Percentiles rank a stretch among this genome's conserved stretches.
phyloP scores from a whole-genome alignment of 2,797 vertebrate species.

The Octomys mimax region DNA sequence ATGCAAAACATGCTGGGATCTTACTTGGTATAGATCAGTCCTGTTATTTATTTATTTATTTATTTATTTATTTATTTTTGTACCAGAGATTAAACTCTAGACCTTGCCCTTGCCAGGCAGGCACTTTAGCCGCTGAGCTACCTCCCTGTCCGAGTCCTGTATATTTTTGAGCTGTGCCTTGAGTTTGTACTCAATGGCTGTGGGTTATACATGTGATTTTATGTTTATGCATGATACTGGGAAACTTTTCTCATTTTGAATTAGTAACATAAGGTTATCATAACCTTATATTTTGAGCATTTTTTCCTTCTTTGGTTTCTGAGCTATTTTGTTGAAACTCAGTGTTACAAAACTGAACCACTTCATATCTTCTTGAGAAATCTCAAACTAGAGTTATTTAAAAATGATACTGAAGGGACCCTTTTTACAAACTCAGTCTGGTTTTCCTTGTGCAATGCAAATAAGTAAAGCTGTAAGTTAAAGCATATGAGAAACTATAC shows the following conservation, averaged over 20 bases:
- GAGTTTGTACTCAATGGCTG: neutral
- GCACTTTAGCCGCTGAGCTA: too few relatives aligned
- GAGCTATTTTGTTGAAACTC: slow-evolving; percentile 28
- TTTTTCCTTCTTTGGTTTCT: neutral
- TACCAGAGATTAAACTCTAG: too few relatives aligned
- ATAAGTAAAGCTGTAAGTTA: slow-evolving; percentile 69
- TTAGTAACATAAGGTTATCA: neutral
- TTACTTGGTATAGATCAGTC: neutral
- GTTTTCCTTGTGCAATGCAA: slow-evolving; percentile 35
- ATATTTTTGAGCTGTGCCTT: neutral
- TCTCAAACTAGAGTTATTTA: slow-evolving; percentile 62
- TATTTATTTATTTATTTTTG: too few relatives aligned
- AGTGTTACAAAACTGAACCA: slow-evolving; percentile 9
- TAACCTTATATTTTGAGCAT: neutral
- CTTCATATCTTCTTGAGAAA: slow-evolving; percentile 19
- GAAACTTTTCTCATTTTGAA: neutral
- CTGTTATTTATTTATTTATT: too few relatives aligned
- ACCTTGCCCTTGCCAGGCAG: too few relatives aligned
- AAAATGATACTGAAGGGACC: slow-evolving; percentile 22
- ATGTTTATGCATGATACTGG: neutral
- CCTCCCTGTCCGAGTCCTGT: neutral
- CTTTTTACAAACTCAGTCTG: slow-evolving; percentile 46
- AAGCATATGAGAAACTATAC: slow-evolving; percentile 17
- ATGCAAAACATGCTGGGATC: neutral
- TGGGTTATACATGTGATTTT: neutral